These are phyloP conservation scores for Muscicapa comitata DNA, from an alignment of 2,797 vertebrate genomes.

Conservation along the genomic window DNA sequence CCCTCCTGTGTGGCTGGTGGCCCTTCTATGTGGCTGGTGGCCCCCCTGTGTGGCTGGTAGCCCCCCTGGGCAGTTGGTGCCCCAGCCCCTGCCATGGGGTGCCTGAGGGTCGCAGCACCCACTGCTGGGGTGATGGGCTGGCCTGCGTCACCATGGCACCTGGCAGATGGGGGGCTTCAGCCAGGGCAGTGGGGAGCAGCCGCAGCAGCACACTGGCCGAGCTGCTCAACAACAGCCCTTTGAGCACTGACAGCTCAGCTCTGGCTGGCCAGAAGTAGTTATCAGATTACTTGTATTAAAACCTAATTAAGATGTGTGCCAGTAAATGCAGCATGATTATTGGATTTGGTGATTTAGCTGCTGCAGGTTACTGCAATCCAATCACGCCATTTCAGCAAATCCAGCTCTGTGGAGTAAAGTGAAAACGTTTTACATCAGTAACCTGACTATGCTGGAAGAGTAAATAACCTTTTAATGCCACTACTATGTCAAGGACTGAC, in stretches of 20 bases:
- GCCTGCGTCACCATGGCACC: slow-evolving; percentile 78
- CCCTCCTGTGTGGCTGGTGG: too few species aligned
- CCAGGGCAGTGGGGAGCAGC: slow-evolving; percentile 80
- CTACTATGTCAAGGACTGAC: neutral
- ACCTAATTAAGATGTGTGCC: slow-evolving; percentile 94
- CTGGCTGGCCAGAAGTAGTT: slow-evolving; percentile 74
- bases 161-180: slow-evolving; percentile 92
- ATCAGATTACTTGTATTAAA: slow-evolving; percentile 93
- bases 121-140: neutral
- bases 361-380: slow-evolving; percentile 78
- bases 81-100: neutral
- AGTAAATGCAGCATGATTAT: slow-evolving; percentile 84
- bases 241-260: slow-evolving; percentile 64
- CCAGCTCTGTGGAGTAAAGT: slow-evolving; percentile 12
- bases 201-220: neutral
- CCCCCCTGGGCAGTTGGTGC: accelerated
- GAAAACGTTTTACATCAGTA: neutral
- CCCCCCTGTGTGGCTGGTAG: neutral
- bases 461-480: slow-evolving; percentile 14
- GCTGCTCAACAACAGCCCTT: slow-evolving; percentile 66
- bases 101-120: accelerated
- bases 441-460: neutral
- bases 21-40: too few species aligned
- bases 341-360: slow-evolving; percentile 88
- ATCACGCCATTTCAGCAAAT: slow-evolving; percentile 70